These are phyloP conservation scores for Daphoenositta chrysoptera DNA, from an alignment of 2,113 vertebrate species.

Conservation along the genomic window DNA sequence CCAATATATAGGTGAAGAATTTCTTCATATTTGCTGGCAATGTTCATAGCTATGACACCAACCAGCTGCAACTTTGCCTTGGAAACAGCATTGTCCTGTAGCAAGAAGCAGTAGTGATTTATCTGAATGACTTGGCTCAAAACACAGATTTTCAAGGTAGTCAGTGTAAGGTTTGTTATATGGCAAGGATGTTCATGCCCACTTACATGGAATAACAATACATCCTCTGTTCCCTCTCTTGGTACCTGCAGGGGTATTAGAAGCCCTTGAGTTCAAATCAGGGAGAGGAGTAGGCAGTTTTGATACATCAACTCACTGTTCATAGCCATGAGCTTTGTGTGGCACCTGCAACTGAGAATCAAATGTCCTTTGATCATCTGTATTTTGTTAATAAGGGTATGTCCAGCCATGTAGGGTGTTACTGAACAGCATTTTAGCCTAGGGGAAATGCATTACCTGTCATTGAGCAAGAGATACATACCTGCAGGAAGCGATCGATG, in stretches of 20 bases:
- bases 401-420: not conserved
- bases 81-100: conserved; percentile 76
- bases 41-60: conserved; percentile 84
- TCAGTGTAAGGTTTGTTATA: not conserved
- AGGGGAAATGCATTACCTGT: not conserved
- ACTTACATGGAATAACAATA: not conserved
- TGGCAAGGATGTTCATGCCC: not conserved
- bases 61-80: conserved; percentile 83
- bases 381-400: not conserved
- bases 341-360: not conserved
- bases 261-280: not conserved
- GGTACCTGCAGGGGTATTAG: not conserved
- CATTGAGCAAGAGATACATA: not conserved
- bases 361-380: not conserved
- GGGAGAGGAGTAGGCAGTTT: not conserved
- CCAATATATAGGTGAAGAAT: conserved; percentile 74
- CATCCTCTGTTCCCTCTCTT: not conserved
- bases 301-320: not conserved
- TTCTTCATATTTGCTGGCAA: conserved; percentile 90
- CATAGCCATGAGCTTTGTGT: not conserved
- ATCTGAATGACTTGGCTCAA: not conserved
- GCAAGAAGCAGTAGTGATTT: not conserved
- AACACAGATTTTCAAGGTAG: not conserved
- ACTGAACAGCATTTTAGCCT: not conserved
- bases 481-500: conserved; percentile 87